phyloP scores from a whole-genome alignment of 1,140 invertebrate genomes.

The Frieseomelitta varia region DNA sequence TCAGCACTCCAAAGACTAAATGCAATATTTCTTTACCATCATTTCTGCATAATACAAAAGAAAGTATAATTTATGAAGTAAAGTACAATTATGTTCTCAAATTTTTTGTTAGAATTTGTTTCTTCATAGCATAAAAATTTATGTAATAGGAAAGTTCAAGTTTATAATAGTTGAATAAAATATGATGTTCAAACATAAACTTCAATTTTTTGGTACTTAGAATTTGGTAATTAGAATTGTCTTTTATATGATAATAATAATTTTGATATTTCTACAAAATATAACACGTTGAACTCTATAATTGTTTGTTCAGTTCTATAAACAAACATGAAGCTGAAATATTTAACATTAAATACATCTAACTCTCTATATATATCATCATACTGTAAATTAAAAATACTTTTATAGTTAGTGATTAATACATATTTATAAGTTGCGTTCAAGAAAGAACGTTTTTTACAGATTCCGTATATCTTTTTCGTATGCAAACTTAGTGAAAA shows the following conservation, averaged over 20 bases:
- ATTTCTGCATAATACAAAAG: constrained; percentile 1
- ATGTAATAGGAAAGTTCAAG: constrained; percentile 1
- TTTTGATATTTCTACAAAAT: constrained; percentile 16
- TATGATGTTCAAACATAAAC: constrained; percentile 17
- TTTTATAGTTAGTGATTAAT: constrained; percentile 23
- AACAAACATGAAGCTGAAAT: background rate
- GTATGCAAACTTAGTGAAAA: background rate
- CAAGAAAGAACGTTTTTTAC: background rate
- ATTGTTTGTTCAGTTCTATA: background rate
- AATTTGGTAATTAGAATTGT: background rate
- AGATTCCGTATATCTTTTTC: background rate
- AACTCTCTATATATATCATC: constrained; percentile 1
- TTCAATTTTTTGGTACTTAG: background rate
- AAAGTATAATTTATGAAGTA: constrained; percentile 32
- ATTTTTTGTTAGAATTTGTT: constrained; percentile 21
- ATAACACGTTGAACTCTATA: constrained; percentile 1
- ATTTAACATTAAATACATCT: constrained; percentile 6
- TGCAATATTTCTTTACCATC: constrained; percentile 1
- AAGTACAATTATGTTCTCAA: background rate
- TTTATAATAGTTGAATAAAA: constrained; percentile 7
- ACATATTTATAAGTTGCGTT: constrained; percentile 8
- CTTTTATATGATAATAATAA: background rate
- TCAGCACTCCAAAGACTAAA: constrained; percentile 73
- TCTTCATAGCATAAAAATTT: constrained; percentile 2
- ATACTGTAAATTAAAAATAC: constrained; percentile 35